Evolutionary conservation across 2,888 invertebrate species (phyloP).

Genomic region (Nomada fabriciana): DNA sequence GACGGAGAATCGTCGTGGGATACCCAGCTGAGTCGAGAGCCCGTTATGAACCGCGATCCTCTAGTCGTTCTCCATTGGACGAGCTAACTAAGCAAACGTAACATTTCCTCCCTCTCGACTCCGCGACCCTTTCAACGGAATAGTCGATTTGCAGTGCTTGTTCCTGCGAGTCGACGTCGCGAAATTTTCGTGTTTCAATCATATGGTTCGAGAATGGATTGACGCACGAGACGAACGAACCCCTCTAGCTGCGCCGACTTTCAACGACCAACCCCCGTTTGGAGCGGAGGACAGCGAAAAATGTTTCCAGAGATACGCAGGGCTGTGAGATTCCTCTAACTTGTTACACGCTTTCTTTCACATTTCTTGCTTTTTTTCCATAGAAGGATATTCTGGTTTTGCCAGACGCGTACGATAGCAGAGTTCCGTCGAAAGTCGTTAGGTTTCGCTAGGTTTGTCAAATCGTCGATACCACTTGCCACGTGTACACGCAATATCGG

Average conservation of each 20-base stretch:
- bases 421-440: background rate
- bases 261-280: background rate
- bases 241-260: background rate
- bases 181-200: conserved; percentile 51
- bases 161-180: conserved; percentile 49
- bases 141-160: conserved; percentile 52
- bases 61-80: conserved; percentile 39
- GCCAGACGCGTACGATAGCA: background rate
- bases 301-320: conserved; percentile 27
- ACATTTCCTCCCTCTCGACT: conserved; percentile 44
- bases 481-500: conserved; percentile 1
- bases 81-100: conserved; percentile 20
- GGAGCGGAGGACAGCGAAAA: background rate
- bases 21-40: conserved; percentile 51
- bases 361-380: background rate
- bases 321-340: conserved; percentile 43
- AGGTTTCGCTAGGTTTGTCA: background rate
- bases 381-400: background rate
- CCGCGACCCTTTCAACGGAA: conserved; percentile 42
- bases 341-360: background rate
- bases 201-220: conserved; percentile 76
- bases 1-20: conserved; percentile 61
- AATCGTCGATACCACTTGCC: background rate
- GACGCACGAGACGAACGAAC: conserved; percentile 35
- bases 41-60: conserved; percentile 38